Evolutionary conservation across 2,797 vertebrate genomes (phyloP).

Genomic region (Champsocephalus esox): DNA sequence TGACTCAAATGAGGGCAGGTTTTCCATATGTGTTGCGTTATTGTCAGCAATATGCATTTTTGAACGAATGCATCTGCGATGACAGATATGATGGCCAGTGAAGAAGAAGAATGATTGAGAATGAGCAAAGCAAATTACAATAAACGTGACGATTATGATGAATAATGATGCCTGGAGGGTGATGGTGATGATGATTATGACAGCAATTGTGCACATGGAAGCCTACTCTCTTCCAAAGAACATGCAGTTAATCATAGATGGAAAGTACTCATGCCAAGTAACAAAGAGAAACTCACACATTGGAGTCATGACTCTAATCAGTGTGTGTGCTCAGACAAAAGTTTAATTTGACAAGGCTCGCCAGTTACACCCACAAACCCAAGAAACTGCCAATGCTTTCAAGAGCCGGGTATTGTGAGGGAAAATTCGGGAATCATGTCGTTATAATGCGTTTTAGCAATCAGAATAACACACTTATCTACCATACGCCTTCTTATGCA

Average conservation of each 20-base stretch:
- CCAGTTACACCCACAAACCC: conserved; percentile 2
- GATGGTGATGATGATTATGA: conserved; percentile 18
- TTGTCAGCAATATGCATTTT: conserved; percentile 5
- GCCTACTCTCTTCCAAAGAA: conserved; percentile 20
- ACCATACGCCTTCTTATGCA: conserved; percentile 11
- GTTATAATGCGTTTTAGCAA: conserved; percentile 36
- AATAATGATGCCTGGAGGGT: conserved; percentile 32
- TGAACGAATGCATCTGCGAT: conserved; percentile 8
- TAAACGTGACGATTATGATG: conserved; percentile 33
- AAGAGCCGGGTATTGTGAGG: neutral
- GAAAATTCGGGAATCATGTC: neutral
- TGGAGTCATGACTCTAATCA: conserved; percentile 29
- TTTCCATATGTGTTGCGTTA: conserved; percentile 10
- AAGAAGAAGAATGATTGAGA: conserved; percentile 13
- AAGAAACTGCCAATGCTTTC: neutral
- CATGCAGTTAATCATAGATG: conserved; percentile 34
- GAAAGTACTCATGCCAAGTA: conserved; percentile 6
- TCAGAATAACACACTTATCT: conserved; percentile 32
- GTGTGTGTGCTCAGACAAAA: conserved; percentile 8
- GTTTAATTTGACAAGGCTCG: conserved; percentile 24
- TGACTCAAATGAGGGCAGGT: neutral
- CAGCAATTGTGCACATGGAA: conserved; percentile 18
- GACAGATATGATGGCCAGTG: conserved; percentile 6
- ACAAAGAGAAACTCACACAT: conserved; percentile 26
- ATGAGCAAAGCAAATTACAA: conserved; percentile 20